phyloP scores from a whole-genome alignment of 1,140 invertebrate species.

The Vanessa atalanta region DNA sequence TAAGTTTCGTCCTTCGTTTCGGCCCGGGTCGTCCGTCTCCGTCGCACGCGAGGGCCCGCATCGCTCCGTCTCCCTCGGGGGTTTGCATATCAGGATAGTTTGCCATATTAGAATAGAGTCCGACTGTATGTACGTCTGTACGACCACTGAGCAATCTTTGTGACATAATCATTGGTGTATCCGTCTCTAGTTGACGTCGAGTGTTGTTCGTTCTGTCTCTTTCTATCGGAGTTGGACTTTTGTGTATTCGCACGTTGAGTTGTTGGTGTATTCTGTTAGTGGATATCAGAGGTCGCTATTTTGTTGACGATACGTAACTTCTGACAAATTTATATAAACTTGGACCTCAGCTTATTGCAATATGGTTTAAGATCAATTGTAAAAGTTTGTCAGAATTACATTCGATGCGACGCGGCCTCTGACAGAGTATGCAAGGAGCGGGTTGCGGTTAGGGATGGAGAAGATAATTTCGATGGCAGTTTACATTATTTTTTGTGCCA shows the following conservation, averaged over 20 bases:
- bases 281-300: neutral
- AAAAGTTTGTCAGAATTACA: neutral
- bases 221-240: constrained; percentile 20
- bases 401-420: neutral
- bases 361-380: neutral
- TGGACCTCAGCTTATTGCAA: neutral
- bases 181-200: constrained; percentile 35
- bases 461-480: neutral
- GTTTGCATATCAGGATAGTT: constrained; percentile 72
- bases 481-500: neutral
- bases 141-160: constrained; percentile 54
- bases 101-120: constrained; percentile 74
- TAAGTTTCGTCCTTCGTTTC: constrained; percentile 44
- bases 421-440: neutral
- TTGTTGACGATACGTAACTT: neutral
- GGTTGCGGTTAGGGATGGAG: neutral
- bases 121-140: constrained; percentile 41
- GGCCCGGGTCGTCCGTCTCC: constrained; percentile 39
- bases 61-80: constrained; percentile 48
- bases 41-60: constrained; percentile 38
- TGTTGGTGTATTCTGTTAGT: constrained; percentile 13
- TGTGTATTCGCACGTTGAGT: constrained; percentile 15
- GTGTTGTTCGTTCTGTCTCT: constrained; percentile 37
- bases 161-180: constrained; percentile 71
- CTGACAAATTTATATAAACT: neutral